Evolutionary conservation across 2,888 invertebrate species (phyloP), one percentile per base, ranked within the genome.

Genomic region (Sturmia bella): DNA sequence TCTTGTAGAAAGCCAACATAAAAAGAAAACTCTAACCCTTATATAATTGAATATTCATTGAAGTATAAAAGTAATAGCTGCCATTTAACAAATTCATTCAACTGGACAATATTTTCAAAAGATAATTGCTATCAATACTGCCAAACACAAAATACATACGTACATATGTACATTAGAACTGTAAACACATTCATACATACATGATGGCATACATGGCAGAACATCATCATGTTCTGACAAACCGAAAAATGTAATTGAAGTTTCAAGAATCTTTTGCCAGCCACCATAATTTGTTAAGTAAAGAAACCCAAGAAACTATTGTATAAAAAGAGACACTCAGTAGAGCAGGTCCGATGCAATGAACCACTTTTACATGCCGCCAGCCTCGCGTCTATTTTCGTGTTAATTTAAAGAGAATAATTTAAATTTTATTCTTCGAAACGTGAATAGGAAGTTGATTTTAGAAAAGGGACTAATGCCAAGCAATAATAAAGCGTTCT

Each of bases 41-140:
- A 68, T 61, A 56, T 68, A 63, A 80, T 66, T 61, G 15, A 74
- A 80, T 69, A 63, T 56, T 48, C 21, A 1, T 32, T 57, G 11
- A 15, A 21, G 39, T 21, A 32, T 48, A 59, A 50, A 57, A 69
- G 41, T 48, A 61, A 59, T 21, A 57, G 17, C 66, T 75, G 52
- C 74, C 64, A 70, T 75, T 68, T 76, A 80, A 61, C 54, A 64
- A 76, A 77, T 54, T 73, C 77, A 81, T 75, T 79, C 68, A 76
- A 85, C 84, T 85, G 85, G 59, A 85, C 86, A 88, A 88, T 87
- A 88, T 82, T 73, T 82, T 78, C 85, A 76, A 87, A 88, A 86
- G 85, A 88, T 89, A 88, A 89, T 89, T 89, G 89, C 89, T 88
- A 89, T 89, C 89, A 89, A 89, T 88, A 88, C 45, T 54, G 52